Conservation (phyloP, 2,888 invertebrate genomes). For the Sicus ferrugineus region DNA sequence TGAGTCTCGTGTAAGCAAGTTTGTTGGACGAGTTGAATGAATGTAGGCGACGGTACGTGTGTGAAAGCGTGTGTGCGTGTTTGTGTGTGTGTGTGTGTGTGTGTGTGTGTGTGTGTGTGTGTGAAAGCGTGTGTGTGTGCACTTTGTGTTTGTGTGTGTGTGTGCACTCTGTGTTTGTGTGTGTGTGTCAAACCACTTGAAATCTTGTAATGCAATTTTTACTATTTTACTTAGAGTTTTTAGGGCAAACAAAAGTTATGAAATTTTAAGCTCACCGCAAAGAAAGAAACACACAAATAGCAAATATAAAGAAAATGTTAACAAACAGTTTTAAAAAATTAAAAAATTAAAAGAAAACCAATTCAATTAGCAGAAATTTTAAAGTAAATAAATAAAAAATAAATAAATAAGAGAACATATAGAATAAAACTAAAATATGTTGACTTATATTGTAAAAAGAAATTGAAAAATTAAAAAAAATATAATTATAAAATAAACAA, state of each 20-base stretch:
- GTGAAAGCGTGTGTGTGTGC: constrained; percentile 42
- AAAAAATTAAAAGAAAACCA: no score
- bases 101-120: constrained; percentile 3
- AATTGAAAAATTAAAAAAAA: no score
- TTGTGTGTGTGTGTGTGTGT: neutral
- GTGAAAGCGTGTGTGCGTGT: neutral
- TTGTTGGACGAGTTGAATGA: neutral
- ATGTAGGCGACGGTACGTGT: neutral
- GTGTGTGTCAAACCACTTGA: constrained; percentile 53
- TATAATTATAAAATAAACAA: no score
- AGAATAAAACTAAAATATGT: no score
- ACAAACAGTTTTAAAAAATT: no score
- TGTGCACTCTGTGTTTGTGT: constrained; percentile 37
- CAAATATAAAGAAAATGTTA: neutral
- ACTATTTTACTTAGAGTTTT: constrained; percentile 51
- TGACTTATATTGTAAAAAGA: no score
- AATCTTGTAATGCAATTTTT: constrained; percentile 58
- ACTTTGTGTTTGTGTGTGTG: neutral
- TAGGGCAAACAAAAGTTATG: neutral
- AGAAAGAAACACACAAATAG: neutral
- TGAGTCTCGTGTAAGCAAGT: neutral
- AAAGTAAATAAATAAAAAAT: no score
- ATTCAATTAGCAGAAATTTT: no score
- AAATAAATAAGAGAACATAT: no score
- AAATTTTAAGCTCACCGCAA: neutral